Evolutionary conservation across 2,888 invertebrate genomes (phyloP).

Genomic region (Lymantria dispar): DNA sequence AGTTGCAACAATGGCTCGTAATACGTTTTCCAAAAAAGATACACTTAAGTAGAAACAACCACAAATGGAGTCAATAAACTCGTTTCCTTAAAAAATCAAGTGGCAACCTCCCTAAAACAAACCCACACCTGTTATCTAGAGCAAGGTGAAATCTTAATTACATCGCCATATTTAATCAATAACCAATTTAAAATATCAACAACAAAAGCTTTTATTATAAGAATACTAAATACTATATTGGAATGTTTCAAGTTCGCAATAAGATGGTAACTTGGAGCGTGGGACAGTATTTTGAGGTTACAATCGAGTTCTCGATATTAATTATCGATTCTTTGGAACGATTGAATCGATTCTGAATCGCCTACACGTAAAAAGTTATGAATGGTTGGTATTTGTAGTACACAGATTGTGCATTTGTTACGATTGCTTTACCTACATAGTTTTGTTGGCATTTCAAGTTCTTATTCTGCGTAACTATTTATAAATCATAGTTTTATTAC

Average conservation of each 20-base stretch:
- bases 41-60: neutral
- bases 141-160: slow-evolving; percentile 71
- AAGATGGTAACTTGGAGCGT: slow-evolving; percentile 38
- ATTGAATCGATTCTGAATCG: slow-evolving; percentile 49
- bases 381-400: slow-evolving; percentile 46
- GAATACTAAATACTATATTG: slow-evolving; percentile 35
- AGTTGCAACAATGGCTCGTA: neutral
- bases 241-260: neutral
- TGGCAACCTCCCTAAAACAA: slow-evolving; percentile 23
- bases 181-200: slow-evolving; percentile 22
- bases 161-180: slow-evolving; percentile 47
- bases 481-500: too few relatives aligned
- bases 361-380: slow-evolving; percentile 47
- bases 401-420: slow-evolving; percentile 23
- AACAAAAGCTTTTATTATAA: slow-evolving; percentile 24
- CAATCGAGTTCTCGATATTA: slow-evolving; percentile 59
- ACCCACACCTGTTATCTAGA: slow-evolving; percentile 55
- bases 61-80: slow-evolving; percentile 12
- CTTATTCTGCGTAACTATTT: neutral
- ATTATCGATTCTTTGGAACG: slow-evolving; percentile 56
- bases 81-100: slow-evolving; percentile 18
- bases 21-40: neutral
- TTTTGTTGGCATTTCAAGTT: slow-evolving; percentile 3
- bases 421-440: slow-evolving; percentile 13
- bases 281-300: slow-evolving; percentile 69